Evolutionary conservation across 2,113 vertebrate species (phyloP), one percentile per base, ranked within the genome.

Genomic region (Chaetodon trifascialis): DNA sequence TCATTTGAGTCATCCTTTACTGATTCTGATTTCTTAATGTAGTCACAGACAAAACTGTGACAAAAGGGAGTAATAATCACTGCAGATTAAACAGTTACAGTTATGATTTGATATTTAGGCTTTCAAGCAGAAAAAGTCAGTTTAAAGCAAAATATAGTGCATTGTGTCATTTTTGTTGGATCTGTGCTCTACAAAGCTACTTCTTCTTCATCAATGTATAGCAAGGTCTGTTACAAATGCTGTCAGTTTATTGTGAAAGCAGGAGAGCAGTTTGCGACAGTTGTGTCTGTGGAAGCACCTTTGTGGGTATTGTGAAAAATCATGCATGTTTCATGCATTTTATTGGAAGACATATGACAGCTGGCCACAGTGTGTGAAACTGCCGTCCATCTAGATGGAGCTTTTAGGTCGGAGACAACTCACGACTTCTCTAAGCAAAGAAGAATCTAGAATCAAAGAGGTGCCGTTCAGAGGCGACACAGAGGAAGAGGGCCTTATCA

Each of bases 321-420:
- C 90, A 76, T 91, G 84, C 83, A 93, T 86, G 77, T 62, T 36
- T 80, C 83, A 89, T 88, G 86, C 85, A 88, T 91, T 91, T 89
- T 74, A 85, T 73, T 89, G 88, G 73, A 92, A 65, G 62, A 51
- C 80, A 86, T 88, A 79, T 86, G 91, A 89, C 88, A 90, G 88
- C 81, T n/a, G 76, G 87, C 68, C 65, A 0, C 79, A 59, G 70
- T n/a, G 73, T 70, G 82, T 89, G 80, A 89, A 88, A 79, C 63
- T 73, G 62, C 74, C 21, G 73, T 38, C 71, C 59, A 59, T 84
- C 67, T 82, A 68, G 79, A 83, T 67, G 55, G 52, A 75, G 79
- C 82, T 86, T 84, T 82, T 84, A 80, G 88, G 82, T 86, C 80
- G 86, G 69, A 80, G 73, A 68, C 82, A 76, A 83, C 91, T 89